Evolutionary conservation across 2,113 vertebrate genomes (phyloP), one percentile per base, ranked within the genome.

Genomic region (Eubucco bourcierii): DNA sequence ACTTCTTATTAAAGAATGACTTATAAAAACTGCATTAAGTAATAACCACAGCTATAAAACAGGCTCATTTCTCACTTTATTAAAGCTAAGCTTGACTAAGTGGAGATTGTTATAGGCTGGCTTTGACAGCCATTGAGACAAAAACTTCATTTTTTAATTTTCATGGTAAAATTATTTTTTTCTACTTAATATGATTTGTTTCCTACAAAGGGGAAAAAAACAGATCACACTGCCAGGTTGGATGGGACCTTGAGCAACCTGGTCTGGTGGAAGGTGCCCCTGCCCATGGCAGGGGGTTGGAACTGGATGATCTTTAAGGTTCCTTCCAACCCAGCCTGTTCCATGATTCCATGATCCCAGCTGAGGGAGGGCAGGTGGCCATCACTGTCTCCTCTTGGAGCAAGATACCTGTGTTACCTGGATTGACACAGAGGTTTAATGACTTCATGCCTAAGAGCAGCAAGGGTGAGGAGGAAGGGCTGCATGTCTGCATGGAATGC

Each of bases 21-120:
- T 46, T 41, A 78, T 87, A 88, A 90, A 90, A 87, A 83, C 60
- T 88, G 84, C 29, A 90, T 72, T 75, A 90, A 90, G 39, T 44
- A 88, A 70, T 64, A 87, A 80, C 34, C 9, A 50, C 39, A 88
- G 31, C 56, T 41, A 23, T n/a, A 84, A 74, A 61, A 53, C 25
- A 55, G 15, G 60, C 65, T 79, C 10, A 37, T 87, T 90, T 90
- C 63, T 89, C 72, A 73, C 75, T 76, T 82, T 70, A 50, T 85
- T 89, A 82, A 79, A 84, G 16, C 50, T 59, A 81, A 81, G 71
- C n/a, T 53, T 82, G 52, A 79, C 63, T 67, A 82, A 87, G 31
- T 28, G 46, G 39, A 75, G 58, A 81, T 44, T 87, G 55, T 53
- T 75, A 78, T 2, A 81, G 78, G 66, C 16, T 56, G 70, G 12